Conservation (phyloP, 92 coral and sea anemone genomes). For the Epizoanthus scotinus region DNA sequence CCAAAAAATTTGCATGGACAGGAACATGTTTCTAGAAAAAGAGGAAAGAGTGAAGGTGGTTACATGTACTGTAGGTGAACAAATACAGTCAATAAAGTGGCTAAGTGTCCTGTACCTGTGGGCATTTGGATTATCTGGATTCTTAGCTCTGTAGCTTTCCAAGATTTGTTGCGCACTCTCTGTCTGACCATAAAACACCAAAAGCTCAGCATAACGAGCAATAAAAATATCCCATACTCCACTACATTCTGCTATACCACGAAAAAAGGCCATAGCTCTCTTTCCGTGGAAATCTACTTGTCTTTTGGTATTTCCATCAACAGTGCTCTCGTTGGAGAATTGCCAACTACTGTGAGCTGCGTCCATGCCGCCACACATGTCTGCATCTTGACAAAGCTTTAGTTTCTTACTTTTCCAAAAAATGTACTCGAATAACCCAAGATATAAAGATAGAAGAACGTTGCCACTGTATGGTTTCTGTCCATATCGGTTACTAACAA, state of each 20-base stretch:
- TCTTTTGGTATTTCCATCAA: slow-evolving; percentile 8
- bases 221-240: slow-evolving; percentile 93
- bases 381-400: not conserved
- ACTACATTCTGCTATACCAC: slow-evolving; percentile 51
- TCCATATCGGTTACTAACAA: slow-evolving; percentile 68
- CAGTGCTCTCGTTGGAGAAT: slow-evolving; percentile 3
- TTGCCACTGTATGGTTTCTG: slow-evolving; percentile 51
- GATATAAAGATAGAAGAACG: slow-evolving; percentile 65
- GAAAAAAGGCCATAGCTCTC: slow-evolving; percentile 66
- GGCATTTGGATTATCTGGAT: slow-evolving; percentile 88
- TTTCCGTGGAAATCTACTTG: slow-evolving; percentile 70
- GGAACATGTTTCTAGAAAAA: too few species aligned
- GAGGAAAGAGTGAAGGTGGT: too few species aligned
- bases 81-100: too few species aligned
- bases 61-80: too few species aligned
- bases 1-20: too few species aligned
- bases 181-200: slow-evolving; percentile 48
- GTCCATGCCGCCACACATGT: not conserved
- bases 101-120: slow-evolving; percentile 69
- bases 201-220: slow-evolving; percentile 65
- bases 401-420: slow-evolving; percentile 61
- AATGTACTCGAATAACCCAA: slow-evolving; percentile 77
- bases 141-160: slow-evolving; percentile 69
- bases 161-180: slow-evolving; percentile 61
- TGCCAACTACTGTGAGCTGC: not conserved